Conservation (phyloP, 2,797 vertebrate genomes). For the Enteromius paludinosus region DNA sequence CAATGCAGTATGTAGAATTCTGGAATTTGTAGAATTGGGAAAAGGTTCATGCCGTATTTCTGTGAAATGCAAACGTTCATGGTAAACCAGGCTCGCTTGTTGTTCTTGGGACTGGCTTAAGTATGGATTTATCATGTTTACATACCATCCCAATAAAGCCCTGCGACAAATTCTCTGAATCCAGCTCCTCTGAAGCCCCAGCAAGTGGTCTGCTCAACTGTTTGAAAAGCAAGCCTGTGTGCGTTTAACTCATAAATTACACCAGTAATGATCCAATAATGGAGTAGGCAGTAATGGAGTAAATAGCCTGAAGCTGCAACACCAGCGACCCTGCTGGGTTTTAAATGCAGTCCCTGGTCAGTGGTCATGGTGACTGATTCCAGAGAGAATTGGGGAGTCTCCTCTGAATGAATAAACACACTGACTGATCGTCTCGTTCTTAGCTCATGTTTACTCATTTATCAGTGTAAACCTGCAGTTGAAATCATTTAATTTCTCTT, state of each 20-base stretch:
- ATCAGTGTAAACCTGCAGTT: conserved; percentile 43
- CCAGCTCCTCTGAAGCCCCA: not conserved
- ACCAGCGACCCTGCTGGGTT: conserved; percentile 36
- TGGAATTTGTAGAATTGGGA: not conserved
- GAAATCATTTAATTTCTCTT: conserved; percentile 42
- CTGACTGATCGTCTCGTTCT: conserved; percentile 54
- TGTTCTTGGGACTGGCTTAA: conserved; percentile 9
- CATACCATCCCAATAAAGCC: not conserved
- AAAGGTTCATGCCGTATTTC: not conserved
- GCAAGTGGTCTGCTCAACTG: conserved; percentile 7
- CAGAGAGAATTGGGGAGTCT: conserved; percentile 21
- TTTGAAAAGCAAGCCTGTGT: not conserved
- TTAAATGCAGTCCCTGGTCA: conserved; percentile 38
- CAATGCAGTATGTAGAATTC: not conserved
- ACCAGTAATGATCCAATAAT: conserved; percentile 39
- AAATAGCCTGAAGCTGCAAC: conserved; percentile 34
- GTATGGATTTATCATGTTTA: not conserved
- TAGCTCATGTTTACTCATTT: conserved; percentile 51
- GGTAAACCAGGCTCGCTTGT: not conserved
- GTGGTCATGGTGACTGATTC: conserved; percentile 36
- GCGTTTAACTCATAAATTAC: conserved; percentile 44
- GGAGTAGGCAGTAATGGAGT: conserved; percentile 39
- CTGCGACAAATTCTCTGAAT: not conserved
- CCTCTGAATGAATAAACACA: conserved; percentile 56
- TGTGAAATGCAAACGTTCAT: not conserved